Evolutionary conservation across 2,888 invertebrate genomes (phyloP).

Genomic region (Caprella mutica): DNA sequence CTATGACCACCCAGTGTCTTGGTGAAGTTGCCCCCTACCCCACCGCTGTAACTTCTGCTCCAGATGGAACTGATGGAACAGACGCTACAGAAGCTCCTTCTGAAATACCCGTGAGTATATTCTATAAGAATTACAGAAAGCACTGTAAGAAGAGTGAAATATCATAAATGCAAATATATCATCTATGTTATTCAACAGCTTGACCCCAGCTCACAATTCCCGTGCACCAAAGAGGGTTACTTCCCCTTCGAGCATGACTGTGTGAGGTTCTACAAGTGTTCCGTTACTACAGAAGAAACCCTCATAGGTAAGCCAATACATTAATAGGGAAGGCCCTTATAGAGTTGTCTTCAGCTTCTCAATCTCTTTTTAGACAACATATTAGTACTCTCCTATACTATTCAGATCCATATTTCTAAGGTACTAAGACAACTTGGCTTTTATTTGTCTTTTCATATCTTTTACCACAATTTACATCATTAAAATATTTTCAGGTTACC

Average conservation of each 20-base stretch:
- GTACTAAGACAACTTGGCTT: not conserved
- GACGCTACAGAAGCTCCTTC: not conserved
- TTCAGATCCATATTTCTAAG: not conserved
- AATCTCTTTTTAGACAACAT: too few species aligned
- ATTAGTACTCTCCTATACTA: too few species aligned
- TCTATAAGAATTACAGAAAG: too few species aligned
- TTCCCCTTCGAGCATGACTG: conserved; percentile 35
- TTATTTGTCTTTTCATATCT: not conserved
- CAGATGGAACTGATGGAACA: not conserved
- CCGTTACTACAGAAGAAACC: conserved; percentile 19
- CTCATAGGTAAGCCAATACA: conserved; percentile 31
- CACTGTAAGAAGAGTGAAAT: too few species aligned
- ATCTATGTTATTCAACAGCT: conserved; percentile 16
- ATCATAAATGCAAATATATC: too few species aligned
- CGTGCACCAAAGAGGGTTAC: conserved; percentile 33
- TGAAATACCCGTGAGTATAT: too few species aligned
- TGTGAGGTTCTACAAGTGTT: conserved; percentile 35
- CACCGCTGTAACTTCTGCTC: not conserved
- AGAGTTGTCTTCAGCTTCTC: too few species aligned
- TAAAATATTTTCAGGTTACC: conserved; percentile 47
- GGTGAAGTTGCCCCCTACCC: conserved; percentile 22
- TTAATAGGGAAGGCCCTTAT: not conserved
- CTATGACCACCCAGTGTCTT: conserved; percentile 10
- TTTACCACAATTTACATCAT: not conserved
- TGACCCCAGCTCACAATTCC: conserved; percentile 22